phyloP scores from a whole-genome alignment of 2,888 invertebrate species.

The Dolichopus griseipennis region DNA sequence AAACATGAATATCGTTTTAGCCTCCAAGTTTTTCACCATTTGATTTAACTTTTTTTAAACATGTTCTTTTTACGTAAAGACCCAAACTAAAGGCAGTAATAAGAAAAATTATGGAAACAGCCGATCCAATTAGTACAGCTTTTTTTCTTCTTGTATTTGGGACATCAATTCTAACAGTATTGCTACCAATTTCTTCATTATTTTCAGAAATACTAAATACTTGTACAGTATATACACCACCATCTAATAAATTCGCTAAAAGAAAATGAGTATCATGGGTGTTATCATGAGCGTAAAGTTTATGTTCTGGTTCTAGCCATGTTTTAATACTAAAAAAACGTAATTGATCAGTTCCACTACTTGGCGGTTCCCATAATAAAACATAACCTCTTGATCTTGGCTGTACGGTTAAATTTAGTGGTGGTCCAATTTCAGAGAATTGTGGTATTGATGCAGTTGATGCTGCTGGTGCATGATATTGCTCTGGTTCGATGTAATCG shows the following conservation, averaged over 20 bases:
- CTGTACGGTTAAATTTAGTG: constrained; percentile 60
- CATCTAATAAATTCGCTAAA: constrained; percentile 64
- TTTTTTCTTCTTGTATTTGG: constrained; percentile 63
- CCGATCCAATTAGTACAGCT: constrained; percentile 61
- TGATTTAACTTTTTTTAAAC: constrained; percentile 31
- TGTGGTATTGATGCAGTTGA: constrained; percentile 17
- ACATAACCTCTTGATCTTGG: constrained; percentile 66
- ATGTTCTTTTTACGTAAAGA: constrained; percentile 44
- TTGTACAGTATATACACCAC: constrained; percentile 63
- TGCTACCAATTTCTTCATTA: constrained; percentile 54
- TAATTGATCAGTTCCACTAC: constrained; percentile 48
- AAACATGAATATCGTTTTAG: not conserved
- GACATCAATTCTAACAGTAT: constrained; percentile 54
- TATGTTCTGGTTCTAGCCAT: constrained; percentile 56
- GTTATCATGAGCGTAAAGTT: constrained; percentile 57
- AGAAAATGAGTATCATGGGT: constrained; percentile 60
- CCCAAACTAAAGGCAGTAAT: constrained; percentile 56
- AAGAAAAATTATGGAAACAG: constrained; percentile 59
- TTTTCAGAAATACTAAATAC: constrained; percentile 57
- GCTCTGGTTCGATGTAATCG: constrained; percentile 16
- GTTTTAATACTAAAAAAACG: constrained; percentile 60
- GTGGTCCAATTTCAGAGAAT: constrained; percentile 42
- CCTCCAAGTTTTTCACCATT: not conserved
- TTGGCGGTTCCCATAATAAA: constrained; percentile 64
- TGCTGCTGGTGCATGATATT: constrained; percentile 8